These are phyloP conservation scores for Holotrichia oblita DNA, from an alignment of 1,140 invertebrate genomes.

Conservation along the genomic window DNA sequence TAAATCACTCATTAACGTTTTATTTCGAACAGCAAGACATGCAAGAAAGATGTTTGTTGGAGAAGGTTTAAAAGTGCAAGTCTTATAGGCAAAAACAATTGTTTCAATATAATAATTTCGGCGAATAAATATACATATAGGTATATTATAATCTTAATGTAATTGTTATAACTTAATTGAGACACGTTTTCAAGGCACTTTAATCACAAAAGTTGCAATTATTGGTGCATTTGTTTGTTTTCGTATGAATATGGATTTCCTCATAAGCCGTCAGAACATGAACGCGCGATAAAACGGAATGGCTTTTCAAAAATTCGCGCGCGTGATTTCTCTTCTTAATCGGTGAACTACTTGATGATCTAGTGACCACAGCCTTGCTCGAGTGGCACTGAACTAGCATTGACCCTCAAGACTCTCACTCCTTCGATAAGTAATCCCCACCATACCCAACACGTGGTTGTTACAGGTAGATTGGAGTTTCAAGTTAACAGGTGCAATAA, in stretches of 20 bases:
- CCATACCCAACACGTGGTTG: conserved; percentile 54
- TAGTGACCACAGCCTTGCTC: conserved; percentile 60
- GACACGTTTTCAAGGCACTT: neutral
- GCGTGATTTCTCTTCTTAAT: conserved; percentile 40
- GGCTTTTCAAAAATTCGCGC: conserved; percentile 28
- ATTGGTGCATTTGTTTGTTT: neutral
- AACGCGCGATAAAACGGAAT: neutral
- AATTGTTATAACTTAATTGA: neutral
- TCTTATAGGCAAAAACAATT: neutral
- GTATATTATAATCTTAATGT: neutral
- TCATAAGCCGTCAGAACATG: conserved; percentile 9
- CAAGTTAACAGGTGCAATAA: conserved; percentile 47
- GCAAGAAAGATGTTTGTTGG: neutral
- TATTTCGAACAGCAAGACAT: neutral
- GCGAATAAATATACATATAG: neutral
- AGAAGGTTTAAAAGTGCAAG: neutral
- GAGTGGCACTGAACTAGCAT: conserved; percentile 61
- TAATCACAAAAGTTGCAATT: neutral
- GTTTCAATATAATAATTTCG: neutral
- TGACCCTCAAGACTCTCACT: conserved; percentile 59
- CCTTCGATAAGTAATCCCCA: conserved; percentile 54
- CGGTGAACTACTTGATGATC: conserved; percentile 50
- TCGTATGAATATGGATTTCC: neutral
- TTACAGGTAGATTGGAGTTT: conserved; percentile 49
- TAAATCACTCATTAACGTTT: too few relatives aligned